Percentiles rank a stretch among this genome's conserved stretches.
Conservation (phyloP, 2,888 invertebrate species). For the Ptychoptera albimana region DNA sequence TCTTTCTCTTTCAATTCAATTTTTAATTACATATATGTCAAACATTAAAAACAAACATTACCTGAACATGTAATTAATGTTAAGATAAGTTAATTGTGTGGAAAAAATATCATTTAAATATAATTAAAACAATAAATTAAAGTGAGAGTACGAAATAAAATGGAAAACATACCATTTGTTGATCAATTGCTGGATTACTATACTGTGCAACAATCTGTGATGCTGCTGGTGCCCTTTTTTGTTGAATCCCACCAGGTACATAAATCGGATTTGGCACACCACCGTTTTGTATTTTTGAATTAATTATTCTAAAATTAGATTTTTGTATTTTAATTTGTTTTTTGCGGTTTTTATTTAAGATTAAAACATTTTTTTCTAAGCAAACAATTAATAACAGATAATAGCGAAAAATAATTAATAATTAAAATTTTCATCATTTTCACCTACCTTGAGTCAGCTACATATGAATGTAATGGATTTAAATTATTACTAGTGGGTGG, state of each 20-base stretch:
- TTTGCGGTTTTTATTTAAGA: not conserved
- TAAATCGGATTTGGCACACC: slow-evolving; percentile 14
- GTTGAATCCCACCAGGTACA: slow-evolving; percentile 8
- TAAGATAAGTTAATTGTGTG: no score
- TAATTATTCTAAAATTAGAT: slow-evolving; percentile 5
- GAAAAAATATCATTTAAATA: no score
- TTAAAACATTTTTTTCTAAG: not conserved
- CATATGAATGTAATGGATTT: slow-evolving; percentile 20
- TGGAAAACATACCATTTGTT: slow-evolving; percentile 12
- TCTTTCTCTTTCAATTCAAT: no score
- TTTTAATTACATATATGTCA: no score
- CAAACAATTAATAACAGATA: not conserved
- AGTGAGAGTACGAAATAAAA: not conserved
- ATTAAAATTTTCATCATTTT: not conserved
- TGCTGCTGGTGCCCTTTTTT: slow-evolving; percentile 11
- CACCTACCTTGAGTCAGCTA: slow-evolving; percentile 23
- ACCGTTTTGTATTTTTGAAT: slow-evolving; percentile 14
- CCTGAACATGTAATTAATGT: no score
- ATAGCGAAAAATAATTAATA: not conserved
- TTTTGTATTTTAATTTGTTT: not conserved
- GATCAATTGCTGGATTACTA: slow-evolving; percentile 18
- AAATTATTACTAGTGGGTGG: slow-evolving; percentile 25
- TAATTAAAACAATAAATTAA: no score
- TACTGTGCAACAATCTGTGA: slow-evolving; percentile 27
- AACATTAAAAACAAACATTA: no score